phyloP scores from a whole-genome alignment of 1,140 invertebrate genomes.

The Copidosoma floridanum region DNA sequence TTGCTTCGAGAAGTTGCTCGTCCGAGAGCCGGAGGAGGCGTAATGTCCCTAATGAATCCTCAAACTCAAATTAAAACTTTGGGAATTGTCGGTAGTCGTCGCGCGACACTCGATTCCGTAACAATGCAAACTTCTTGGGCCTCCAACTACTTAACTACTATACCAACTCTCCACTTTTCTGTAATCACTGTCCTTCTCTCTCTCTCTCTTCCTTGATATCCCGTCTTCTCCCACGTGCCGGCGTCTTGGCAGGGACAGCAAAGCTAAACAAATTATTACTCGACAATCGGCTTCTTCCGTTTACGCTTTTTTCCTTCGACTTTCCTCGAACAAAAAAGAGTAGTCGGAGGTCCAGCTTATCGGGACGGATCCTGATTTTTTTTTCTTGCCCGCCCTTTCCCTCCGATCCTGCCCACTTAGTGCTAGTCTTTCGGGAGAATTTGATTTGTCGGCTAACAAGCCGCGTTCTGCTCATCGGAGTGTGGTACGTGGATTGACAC shows the following conservation, averaged over 20 bases:
- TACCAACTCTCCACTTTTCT: slow-evolving; percentile 1
- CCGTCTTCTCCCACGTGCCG: neutral
- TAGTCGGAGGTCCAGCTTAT: too few species aligned
- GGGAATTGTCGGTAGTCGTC: slow-evolving; percentile 45
- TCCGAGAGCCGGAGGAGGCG: slow-evolving; percentile 20
- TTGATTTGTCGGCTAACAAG: slow-evolving; percentile 8
- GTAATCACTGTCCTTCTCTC: neutral
- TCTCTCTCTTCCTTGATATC: neutral
- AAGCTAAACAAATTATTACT: slow-evolving; percentile 24
- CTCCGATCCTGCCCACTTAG: neutral
- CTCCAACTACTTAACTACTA: too few species aligned
- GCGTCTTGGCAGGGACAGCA: neutral
- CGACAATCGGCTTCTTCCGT: slow-evolving; percentile 9
- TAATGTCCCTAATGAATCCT: slow-evolving; percentile 53
- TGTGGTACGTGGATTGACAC: too few species aligned
- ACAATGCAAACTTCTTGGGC: slow-evolving; percentile 45
- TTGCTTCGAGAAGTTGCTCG: neutral
- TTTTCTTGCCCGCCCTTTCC: neutral
- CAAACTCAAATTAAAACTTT: slow-evolving; percentile 55
- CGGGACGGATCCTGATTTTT: slow-evolving; percentile 12
- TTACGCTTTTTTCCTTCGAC: neutral
- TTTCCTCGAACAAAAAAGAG: neutral
- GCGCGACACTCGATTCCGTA: slow-evolving; percentile 50
- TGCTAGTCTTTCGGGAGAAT: neutral
- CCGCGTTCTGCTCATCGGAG: neutral